Evolutionary conservation across 2,113 vertebrate species (phyloP), one percentile per base, ranked within the genome.

Genomic region (Monopterus albus): DNA sequence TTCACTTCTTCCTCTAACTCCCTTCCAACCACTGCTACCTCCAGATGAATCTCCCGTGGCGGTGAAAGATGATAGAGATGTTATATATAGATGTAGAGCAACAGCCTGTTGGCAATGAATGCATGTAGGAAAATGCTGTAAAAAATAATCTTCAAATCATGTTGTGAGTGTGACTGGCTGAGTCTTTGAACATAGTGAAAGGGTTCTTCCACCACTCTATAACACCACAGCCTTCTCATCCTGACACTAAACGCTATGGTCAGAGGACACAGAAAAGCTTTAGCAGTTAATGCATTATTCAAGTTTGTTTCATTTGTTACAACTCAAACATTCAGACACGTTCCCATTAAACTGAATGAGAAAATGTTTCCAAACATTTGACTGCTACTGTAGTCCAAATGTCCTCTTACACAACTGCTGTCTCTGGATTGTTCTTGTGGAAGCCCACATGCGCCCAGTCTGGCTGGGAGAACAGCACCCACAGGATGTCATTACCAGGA

Each of bases 131-230:
- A 78, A 71, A 78, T 59, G 33, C 51, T 53, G 6, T 17, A 60
- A 76, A 82, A 67, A 84, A 77, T 72, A 49, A 86, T 89, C 71
- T 77, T 57, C 13, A 84, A 85, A 87, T 87, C 76, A 72, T 53
- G 33, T 86, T 86, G 56, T 25, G 72, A 86, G 77, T 25, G 66
- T 83, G 81, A 84, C 81, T 28, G 38, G 67, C 75, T 55, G 65
- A 59, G 71, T 79, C 67, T 88, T 79, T 84, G 76, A 86, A 74
- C 57, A 31, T 6, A 31, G 20, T 66, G 20, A 62, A 40, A 68
- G 55, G 35, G 59, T 68, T 38, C 35, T 23, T 78, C 28, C 47
- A 28, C 20, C 26, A 26, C 40, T 78, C 43, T 50, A 4, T 47
- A 51, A 60, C 64, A 74, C 58, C 47, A 57, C 63, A 56, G 64